Percentiles rank a stretch among this genome's conserved stretches.
phyloP scores from a whole-genome alignment of 2,797 vertebrate species.

The Cheirogaleus major region DNA sequence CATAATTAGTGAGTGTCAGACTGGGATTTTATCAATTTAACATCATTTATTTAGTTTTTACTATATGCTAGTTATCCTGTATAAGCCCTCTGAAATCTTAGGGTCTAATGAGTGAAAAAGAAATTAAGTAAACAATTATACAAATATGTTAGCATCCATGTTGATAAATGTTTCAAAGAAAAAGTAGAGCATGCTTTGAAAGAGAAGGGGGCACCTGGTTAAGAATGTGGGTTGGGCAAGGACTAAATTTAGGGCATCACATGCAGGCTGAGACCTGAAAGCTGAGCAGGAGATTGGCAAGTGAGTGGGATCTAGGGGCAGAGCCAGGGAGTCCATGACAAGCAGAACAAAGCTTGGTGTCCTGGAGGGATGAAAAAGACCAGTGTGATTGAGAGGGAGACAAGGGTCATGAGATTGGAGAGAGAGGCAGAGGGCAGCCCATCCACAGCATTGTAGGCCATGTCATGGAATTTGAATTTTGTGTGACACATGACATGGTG shows the following conservation, averaged over 20 bases:
- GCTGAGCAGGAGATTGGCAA: background rate
- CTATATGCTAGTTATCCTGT: background rate
- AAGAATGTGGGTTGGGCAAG: background rate
- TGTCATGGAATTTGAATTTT: background rate
- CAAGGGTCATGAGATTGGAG: fast-evolving
- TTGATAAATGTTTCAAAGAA: background rate
- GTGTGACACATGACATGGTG: background rate
- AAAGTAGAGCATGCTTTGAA: background rate
- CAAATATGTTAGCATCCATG: background rate
- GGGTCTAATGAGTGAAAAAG: background rate
- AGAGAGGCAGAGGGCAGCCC: background rate
- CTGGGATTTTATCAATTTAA: background rate
- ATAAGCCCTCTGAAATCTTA: background rate
- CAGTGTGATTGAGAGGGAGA: background rate
- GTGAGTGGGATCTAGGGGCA: background rate
- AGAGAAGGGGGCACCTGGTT: background rate
- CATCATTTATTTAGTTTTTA: background rate
- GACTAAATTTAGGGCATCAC: background rate
- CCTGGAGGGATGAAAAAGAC: background rate
- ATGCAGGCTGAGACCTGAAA: background rate
- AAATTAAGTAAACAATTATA: slow-evolving; percentile 14
- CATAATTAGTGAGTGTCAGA: background rate
- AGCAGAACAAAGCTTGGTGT: background rate
- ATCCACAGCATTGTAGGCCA: too few relatives aligned
- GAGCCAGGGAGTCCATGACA: background rate